Percentiles rank a stretch among this genome's conserved stretches.
These are phyloP conservation scores for Oxygymnocypris stewartii DNA, from an alignment of 2,113 vertebrate species.

Conservation along the genomic window DNA sequence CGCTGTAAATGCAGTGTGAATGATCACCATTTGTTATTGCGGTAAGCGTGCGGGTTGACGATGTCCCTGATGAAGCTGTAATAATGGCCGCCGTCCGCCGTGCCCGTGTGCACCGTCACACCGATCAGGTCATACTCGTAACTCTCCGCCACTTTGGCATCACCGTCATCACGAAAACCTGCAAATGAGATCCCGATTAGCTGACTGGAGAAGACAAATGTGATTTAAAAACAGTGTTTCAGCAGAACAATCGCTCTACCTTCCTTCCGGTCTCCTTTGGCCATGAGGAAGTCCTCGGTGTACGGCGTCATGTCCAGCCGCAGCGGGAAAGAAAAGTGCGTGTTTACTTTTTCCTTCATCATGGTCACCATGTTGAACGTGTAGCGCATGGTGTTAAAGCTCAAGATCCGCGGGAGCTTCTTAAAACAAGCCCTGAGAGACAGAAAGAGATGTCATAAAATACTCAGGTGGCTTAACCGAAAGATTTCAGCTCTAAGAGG, in stretches of 20 bases:
- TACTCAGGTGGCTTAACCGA: not conserved
- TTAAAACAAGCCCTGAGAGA: constrained; percentile 92
- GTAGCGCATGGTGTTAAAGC: constrained; percentile 99
- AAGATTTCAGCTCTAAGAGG: not conserved
- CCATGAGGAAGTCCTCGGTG: constrained; percentile 99
- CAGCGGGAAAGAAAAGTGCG: constrained; percentile 96
- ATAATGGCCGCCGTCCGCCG: constrained; percentile 97
- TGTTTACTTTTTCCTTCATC: constrained; percentile 99
- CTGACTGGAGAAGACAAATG: constrained; percentile 19
- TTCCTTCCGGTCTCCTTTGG: constrained; percentile 93
- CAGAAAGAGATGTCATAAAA: not conserved
- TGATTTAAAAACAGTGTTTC: not conserved
- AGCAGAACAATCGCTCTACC: constrained; percentile 69
- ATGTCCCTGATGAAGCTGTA: constrained; percentile 99
- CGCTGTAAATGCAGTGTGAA: not conserved
- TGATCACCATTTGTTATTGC: constrained; percentile 95
- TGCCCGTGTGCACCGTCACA: constrained; percentile 96
- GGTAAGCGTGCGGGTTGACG: constrained; percentile 95
- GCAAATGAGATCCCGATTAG: not conserved
- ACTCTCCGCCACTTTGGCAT: constrained; percentile 84
- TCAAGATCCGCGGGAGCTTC: constrained; percentile 96
- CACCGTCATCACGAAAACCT: constrained; percentile 90
- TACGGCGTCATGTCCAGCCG: constrained; percentile 98
- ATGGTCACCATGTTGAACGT: constrained; percentile 99
- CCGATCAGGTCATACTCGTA: constrained; percentile 98